These are phyloP conservation scores for Diplogasteroides magnus DNA, from an alignment of 1,140 invertebrate genomes.

Conservation along the genomic window DNA sequence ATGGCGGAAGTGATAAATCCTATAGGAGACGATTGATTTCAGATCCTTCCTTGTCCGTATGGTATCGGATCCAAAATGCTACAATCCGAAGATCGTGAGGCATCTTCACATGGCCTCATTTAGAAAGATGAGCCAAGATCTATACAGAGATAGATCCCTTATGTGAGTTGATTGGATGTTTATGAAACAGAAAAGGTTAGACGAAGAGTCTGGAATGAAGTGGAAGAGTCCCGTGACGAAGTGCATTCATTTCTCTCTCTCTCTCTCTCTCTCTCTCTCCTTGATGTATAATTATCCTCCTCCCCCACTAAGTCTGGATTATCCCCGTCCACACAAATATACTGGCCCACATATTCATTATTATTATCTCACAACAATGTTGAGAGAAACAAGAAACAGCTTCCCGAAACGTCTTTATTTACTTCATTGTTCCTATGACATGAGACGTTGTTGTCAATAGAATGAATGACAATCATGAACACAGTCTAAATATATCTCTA, in stretches of 20 bases:
- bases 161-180: conserved; percentile 43
- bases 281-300: not conserved
- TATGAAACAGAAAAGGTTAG: not conserved
- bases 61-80: conserved; percentile 55
- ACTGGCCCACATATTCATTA: not conserved
- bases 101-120: conserved; percentile 54
- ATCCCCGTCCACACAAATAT: not conserved
- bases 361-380: too few species aligned
- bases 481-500: too few species aligned
- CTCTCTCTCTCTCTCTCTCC: not conserved
- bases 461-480: too few species aligned
- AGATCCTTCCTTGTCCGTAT: conserved; percentile 53
- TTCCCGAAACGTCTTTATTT: too few species aligned
- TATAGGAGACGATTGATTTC: too few species aligned
- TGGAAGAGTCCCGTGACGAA: not conserved
- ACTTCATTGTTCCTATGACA: too few species aligned
- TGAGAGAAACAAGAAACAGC: too few species aligned
- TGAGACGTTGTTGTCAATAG: too few species aligned
- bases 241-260: not conserved
- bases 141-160: conserved; percentile 47
- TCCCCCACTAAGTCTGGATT: not conserved
- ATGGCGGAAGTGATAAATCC: too few species aligned
- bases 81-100: conserved; percentile 55
- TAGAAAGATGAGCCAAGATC: conserved; percentile 54
- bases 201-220: not conserved